These are phyloP conservation scores for Agrotis puta DNA, from an alignment of 2,888 invertebrate species.

Conservation along the genomic window DNA sequence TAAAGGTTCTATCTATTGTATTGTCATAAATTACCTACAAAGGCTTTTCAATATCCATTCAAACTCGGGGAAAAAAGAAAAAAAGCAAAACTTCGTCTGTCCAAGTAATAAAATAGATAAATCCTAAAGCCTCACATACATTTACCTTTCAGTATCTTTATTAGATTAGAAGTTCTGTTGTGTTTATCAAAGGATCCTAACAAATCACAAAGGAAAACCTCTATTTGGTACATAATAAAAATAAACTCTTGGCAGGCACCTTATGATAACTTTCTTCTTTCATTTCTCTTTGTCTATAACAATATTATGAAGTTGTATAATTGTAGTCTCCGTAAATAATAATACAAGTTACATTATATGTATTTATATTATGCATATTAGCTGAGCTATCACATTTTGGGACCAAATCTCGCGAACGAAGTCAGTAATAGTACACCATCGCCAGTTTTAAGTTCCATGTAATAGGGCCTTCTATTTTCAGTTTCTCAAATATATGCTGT, in stretches of 20 bases:
- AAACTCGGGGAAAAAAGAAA: neutral
- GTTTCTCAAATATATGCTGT: neutral
- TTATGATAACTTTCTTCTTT: neutral
- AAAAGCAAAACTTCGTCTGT: slow-evolving; percentile 16
- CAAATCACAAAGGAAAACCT: slow-evolving; percentile 40
- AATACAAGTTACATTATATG: no score
- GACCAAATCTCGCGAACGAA: no score
- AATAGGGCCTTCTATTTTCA: neutral
- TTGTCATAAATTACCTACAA: slow-evolving; percentile 11
- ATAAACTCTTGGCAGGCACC: neutral
- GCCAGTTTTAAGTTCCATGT: no score
- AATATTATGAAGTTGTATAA: neutral
- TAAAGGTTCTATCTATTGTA: slow-evolving; percentile 1
- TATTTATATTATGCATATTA: no score
- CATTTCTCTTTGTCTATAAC: neutral
- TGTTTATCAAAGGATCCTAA: slow-evolving; percentile 41
- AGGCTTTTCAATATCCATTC: slow-evolving; percentile 1
- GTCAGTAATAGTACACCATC: no score
- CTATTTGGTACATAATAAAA: slow-evolving; percentile 11
- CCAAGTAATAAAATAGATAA: slow-evolving; percentile 39
- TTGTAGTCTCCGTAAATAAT: no score
- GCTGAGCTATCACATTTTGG: no score
- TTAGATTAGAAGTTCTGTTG: slow-evolving; percentile 32
- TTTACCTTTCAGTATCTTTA: slow-evolving; percentile 37
- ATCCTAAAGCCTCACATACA: slow-evolving; percentile 30